phyloP scores from a whole-genome alignment of 2,888 invertebrate species.

The Macrosoma leucophasiata region DNA sequence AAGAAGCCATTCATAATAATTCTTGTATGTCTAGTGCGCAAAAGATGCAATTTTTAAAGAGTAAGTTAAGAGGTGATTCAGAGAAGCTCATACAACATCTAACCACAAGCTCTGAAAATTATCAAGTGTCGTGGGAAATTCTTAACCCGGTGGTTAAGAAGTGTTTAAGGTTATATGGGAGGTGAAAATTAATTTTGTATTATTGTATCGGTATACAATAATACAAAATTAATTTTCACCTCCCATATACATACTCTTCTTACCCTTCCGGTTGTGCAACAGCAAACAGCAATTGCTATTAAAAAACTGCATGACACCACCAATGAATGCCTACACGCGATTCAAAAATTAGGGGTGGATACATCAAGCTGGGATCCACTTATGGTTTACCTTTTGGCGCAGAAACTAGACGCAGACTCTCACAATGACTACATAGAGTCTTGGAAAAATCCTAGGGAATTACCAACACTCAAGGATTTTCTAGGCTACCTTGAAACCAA shows the following conservation, averaged over 20 bases:
- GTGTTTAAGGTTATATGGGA: no score
- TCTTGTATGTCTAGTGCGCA: constrained; percentile 19
- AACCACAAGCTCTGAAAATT: constrained; percentile 24
- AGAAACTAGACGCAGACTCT: constrained; percentile 14
- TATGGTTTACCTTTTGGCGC: constrained; percentile 10
- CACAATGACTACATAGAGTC: constrained; percentile 11
- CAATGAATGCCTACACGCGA: constrained; percentile 9
- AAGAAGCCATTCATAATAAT: constrained; percentile 24
- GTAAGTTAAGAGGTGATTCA: constrained; percentile 23
- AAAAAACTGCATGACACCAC: constrained; percentile 5
- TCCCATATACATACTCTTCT: constrained; percentile 10
- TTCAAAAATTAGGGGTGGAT: constrained; percentile 14
- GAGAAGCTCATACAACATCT: constrained; percentile 27
- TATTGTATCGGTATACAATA: no score
- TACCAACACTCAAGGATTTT: constrained; percentile 11
- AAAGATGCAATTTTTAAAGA: constrained; percentile 27
- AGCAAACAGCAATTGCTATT: neutral
- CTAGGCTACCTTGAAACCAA: constrained; percentile 13
- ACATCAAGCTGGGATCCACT: constrained; percentile 13
- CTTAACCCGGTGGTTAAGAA: constrained; percentile 8
- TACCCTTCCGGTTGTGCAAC: constrained; percentile 23
- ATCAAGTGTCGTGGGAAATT: constrained; percentile 20
- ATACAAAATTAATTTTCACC: constrained; percentile 9
- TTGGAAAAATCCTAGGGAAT: constrained; percentile 2
- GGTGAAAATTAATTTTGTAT: no score